A percentile compares a stretch with the other conserved stretches of the same genome.
These are phyloP conservation scores for Sarcophaga bullata DNA, from an alignment of 1,140 invertebrate species.

Conservation along the genomic window DNA sequence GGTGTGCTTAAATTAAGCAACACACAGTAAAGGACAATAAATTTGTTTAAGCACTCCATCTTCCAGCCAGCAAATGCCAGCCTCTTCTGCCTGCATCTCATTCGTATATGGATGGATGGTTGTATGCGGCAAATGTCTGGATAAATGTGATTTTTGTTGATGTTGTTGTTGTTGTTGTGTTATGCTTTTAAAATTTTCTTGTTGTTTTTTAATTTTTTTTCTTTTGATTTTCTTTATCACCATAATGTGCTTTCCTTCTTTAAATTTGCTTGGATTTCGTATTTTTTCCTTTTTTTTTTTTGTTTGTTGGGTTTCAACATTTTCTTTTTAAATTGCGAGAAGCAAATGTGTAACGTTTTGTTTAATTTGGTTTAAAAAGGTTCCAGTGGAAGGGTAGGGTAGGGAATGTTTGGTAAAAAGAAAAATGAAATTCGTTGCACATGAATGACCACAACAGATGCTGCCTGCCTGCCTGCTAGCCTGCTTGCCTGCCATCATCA, in stretches of 20 bases:
- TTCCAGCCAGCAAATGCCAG: neutral
- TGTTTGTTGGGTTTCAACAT: neutral
- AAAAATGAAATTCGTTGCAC: neutral
- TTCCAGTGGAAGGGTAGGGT: neutral
- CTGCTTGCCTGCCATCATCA: neutral
- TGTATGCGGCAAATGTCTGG: neutral
- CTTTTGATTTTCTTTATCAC: neutral
- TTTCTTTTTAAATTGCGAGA: neutral
- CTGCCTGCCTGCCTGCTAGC: neutral
- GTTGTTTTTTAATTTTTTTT: neutral
- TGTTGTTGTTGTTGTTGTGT: neutral
- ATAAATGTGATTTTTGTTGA: neutral
- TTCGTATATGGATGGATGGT: neutral
- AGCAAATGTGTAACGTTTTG: conserved; percentile 18
- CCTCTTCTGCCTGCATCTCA: neutral
- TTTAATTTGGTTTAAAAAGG: conserved; percentile 20
- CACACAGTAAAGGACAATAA: conserved; percentile 21
- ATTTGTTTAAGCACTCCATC: neutral
- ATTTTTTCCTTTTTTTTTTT: neutral
- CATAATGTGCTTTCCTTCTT: conserved; percentile 20
- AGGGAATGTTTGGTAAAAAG: no score
- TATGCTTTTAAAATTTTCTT: conserved; percentile 8
- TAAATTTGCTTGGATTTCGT: neutral
- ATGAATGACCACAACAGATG: conserved; percentile 26
- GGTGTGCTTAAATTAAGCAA: conserved; percentile 24